Evolutionary conservation across 1,140 invertebrate species (phyloP), one percentile per base, ranked within the genome.

Genomic region (Hydropsyche tenuis): DNA sequence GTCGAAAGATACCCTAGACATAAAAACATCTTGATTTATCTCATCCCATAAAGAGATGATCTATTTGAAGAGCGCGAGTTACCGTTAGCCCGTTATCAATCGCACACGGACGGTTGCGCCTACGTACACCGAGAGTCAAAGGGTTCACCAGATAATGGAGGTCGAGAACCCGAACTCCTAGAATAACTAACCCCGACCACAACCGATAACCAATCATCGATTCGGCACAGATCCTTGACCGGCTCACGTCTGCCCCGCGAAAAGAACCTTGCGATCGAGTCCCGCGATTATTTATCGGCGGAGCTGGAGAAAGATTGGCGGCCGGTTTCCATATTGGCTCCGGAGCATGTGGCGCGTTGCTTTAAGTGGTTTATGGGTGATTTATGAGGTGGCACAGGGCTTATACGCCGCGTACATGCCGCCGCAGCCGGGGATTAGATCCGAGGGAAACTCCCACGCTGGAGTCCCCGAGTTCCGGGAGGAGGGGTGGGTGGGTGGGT

Each of bases 321-420:
- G 63, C 63, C 63, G 11, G 68, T 46, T 70, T 70, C 68, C 68
- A 56, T 46, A 70, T 70, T 70, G 45, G 48, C 37, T 22, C 1
- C 25, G 45, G 69, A 73, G 73, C 68, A 71, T 70, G 69, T 72
- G 75, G 45, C 30, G 27, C 72, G 12, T 11, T 72, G 75, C 75
- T 76, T 70, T 76, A 76, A 76, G 75, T 74, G 76, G 76, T 77
- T 77, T 77, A 74, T 76, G 73, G 73, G 76, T 77, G 76, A 77
- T 77, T 74, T 77, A 77, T 73, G 69, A 74, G 73, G 69, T 62
- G 73, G 75, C 69, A 70, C 69, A 70, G 46, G 68, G 68, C 68
- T 70, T 70, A 70, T 70, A 53, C 53, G 66, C 66, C 66, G 53
- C 66, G 45, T 69, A 70, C 68, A 70, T 70, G 56, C 70, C 70